Base-by-base conservation (phyloP, 2,113 vertebrate genomes). In the Trinectes maculatus region DNA sequence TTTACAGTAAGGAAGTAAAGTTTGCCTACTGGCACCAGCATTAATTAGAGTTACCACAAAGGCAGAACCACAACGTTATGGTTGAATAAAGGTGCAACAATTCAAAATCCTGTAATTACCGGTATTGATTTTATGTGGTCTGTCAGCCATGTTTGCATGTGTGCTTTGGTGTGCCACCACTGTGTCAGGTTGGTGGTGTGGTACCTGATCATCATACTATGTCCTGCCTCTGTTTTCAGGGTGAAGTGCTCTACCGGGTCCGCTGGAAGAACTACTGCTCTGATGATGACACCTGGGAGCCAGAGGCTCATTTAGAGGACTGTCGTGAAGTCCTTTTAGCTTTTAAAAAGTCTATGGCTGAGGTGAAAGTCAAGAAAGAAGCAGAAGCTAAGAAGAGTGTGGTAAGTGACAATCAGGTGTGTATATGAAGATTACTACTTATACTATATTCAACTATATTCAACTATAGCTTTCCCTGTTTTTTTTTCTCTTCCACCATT, bases 241-340 rank as follows among this genome's bases (percentile, higher is more conserved):
- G 95, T 51, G 94, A 94, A 84, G 83, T 95, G 67, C 91, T 95
- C 13, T 99, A 98, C 82, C 94, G 96, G 69, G 97, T 99, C 2
- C 94, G 96, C 0, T 99, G 98, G 98, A 98, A 98, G 90, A 96
- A 97, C 26, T 99, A 98, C 68, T 91, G 94, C 25, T 94, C 97
- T 10, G 96, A 97, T 12, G 98, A 98, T 68, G 98, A 99, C 55
- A 99, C 98, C 0, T 99, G 98, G 98, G 98, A 99, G 69, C 98
- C 98, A 0, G 96, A 98, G 78, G 84, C 93, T 66, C 95, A 99
- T 82, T 85, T 99, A 59, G 95, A 97, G 74, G 96, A 98, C 82
- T 99, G 98, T 86, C 93, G 93, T 13, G 98, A 99, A 89, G 96
- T 99, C 74, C 93, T 99, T 26, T 90, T 97, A 42, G 92, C 95